phyloP scores from a whole-genome alignment of 2,888 invertebrate species.

The Lamellibrachia satsuma region DNA sequence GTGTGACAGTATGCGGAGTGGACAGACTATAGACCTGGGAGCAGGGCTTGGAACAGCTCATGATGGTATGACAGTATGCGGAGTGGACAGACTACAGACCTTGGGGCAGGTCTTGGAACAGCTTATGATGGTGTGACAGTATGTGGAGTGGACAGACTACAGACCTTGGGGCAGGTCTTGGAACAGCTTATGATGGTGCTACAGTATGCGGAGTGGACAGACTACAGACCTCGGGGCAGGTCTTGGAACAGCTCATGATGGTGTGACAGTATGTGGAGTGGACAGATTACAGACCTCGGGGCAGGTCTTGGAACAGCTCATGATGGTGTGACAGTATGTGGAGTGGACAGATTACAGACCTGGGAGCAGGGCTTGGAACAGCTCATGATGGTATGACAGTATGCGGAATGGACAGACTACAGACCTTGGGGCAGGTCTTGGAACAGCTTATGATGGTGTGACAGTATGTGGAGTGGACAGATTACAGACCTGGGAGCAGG shows the following conservation, averaged over 20 bases:
- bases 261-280: conserved; percentile 79
- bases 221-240: conserved; percentile 81
- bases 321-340: conserved; percentile 86
- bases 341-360: no score
- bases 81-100: no score
- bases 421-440: conserved; percentile 86
- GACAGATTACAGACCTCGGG: conserved; percentile 73
- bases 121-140: conserved; percentile 96
- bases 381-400: conserved; percentile 96
- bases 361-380: conserved; percentile 96
- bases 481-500: conserved; percentile 81
- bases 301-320: conserved; percentile 95
- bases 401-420: no score
- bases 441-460: conserved; percentile 99
- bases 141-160: no score
- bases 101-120: conserved; percentile 96
- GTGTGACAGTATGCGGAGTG: conserved; percentile 79
- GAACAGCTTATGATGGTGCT: conserved; percentile 99
- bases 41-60: conserved; percentile 95
- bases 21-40: conserved; percentile 73
- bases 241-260: conserved; percentile 94
- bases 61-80: conserved; percentile 86
- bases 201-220: conserved; percentile 68
- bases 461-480: conserved; percentile 68
- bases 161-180: conserved; percentile 86